Percentiles rank a stretch among this genome's conserved stretches.
Evolutionary conservation across 2,113 vertebrate genomes (phyloP).

Genomic region (Varanus salvator): DNA sequence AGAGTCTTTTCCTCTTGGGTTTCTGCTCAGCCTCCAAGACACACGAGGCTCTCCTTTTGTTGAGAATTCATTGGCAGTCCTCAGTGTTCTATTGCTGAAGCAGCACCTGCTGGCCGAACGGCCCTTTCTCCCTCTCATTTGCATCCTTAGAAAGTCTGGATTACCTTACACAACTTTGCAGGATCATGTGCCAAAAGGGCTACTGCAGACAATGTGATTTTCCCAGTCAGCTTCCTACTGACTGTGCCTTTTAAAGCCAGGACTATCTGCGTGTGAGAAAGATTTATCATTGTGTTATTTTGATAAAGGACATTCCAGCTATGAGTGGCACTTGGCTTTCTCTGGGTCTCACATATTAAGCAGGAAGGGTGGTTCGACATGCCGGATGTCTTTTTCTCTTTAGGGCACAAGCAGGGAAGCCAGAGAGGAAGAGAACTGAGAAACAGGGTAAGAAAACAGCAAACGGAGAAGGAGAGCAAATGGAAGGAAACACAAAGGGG

Average conservation of each 20-base stretch:
- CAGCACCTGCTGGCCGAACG: slow-evolving; percentile 36
- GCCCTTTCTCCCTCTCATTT: slow-evolving; percentile 53
- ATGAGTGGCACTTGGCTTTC: slow-evolving; percentile 74
- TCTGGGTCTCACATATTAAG: slow-evolving; percentile 63
- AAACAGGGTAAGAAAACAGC: background rate
- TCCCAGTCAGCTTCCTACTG: slow-evolving; percentile 79
- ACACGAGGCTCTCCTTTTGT: slow-evolving; percentile 12
- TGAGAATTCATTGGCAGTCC: background rate
- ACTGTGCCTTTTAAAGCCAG: slow-evolving; percentile 80
- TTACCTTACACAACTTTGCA: slow-evolving; percentile 76
- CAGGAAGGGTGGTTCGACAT: slow-evolving; percentile 69
- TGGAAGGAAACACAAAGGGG: background rate
- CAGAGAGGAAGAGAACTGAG: background rate
- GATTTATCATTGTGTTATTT: slow-evolving; percentile 81
- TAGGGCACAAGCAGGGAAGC: slow-evolving; percentile 15
- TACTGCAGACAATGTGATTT: slow-evolving; percentile 80
- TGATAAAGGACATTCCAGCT: slow-evolving; percentile 84
- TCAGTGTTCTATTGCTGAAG: background rate
- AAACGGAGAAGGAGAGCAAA: background rate
- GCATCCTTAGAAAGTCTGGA: slow-evolving; percentile 73
- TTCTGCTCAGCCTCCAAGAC: slow-evolving; percentile 20
- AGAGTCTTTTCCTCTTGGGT: slow-evolving; percentile 29
- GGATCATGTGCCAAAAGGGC: slow-evolving; percentile 79
- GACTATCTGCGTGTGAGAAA: slow-evolving; percentile 72
- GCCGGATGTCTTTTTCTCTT: slow-evolving; percentile 73